These are phyloP conservation scores for Lithobates pipiens DNA, from an alignment of 2,797 vertebrate genomes.

Conservation along the genomic window DNA sequence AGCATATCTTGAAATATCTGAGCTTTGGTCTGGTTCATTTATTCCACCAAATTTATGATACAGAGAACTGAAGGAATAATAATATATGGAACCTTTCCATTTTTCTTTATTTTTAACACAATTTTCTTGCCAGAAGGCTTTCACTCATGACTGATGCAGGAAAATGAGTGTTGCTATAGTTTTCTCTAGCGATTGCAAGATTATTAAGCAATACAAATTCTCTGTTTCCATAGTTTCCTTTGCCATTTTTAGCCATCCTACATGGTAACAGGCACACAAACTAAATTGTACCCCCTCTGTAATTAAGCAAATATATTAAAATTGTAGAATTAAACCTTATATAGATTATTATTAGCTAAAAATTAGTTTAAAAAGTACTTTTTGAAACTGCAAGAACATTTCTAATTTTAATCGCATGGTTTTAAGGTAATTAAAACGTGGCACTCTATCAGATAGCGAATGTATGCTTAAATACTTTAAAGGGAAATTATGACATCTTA, in stretches of 20 bases:
- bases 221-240: slow-evolving; percentile 52
- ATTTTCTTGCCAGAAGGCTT: slow-evolving; percentile 40
- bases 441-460: neutral
- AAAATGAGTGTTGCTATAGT: slow-evolving; percentile 52
- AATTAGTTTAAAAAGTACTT: neutral
- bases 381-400: neutral
- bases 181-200: slow-evolving; percentile 34
- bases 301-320: slow-evolving; percentile 31
- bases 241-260: slow-evolving; percentile 37
- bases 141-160: slow-evolving; percentile 48
- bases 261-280: slow-evolving; percentile 20
- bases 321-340: neutral
- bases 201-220: slow-evolving; percentile 44
- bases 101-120: slow-evolving; percentile 40
- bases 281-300: slow-evolving; percentile 11
- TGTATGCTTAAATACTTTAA: neutral
- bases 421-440: neutral
- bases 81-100: slow-evolving; percentile 19
- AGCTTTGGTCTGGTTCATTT: neutral
- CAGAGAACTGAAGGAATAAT: slow-evolving; percentile 38
- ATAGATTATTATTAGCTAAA: neutral
- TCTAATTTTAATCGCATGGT: neutral
- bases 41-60: slow-evolving; percentile 20
- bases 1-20: neutral
- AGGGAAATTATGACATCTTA: no score